phyloP scores from a whole-genome alignment of 2,888 invertebrate species.

The Drosophila borealis region DNA sequence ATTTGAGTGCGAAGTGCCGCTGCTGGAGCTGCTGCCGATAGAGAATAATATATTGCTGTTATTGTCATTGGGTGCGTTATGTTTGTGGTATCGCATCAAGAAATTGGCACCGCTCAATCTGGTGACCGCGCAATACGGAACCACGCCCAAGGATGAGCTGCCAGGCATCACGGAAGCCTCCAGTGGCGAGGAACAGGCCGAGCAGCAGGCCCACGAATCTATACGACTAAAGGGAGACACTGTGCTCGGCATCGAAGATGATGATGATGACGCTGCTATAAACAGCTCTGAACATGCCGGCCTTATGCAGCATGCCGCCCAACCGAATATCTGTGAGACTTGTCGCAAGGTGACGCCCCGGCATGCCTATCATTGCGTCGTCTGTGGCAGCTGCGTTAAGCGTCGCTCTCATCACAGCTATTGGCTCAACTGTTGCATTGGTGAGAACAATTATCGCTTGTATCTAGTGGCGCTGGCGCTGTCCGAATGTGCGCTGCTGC shows the following conservation, averaged over 20 bases:
- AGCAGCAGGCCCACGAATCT: slow-evolving; percentile 68
- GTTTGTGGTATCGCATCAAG: slow-evolving; percentile 76
- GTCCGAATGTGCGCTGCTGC: slow-evolving; percentile 88
- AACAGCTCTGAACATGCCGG: slow-evolving; percentile 58
- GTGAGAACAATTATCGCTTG: slow-evolving; percentile 91
- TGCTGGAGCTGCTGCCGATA: slow-evolving; percentile 89
- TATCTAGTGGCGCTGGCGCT: slow-evolving; percentile 89
- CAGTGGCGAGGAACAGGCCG: slow-evolving; percentile 80
- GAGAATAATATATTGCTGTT: slow-evolving; percentile 87
- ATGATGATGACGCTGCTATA: slow-evolving; percentile 35
- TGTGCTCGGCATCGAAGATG: slow-evolving; percentile 68
- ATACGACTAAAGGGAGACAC: slow-evolving; percentile 76
- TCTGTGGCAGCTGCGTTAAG: slow-evolving; percentile 93
- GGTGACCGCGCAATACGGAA: slow-evolving; percentile 74
- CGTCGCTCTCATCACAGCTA: slow-evolving; percentile 92
- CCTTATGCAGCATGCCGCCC: slow-evolving; percentile 72
- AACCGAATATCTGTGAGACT: slow-evolving; percentile 86
- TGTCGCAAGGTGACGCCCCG: slow-evolving; percentile 88
- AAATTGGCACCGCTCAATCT: slow-evolving; percentile 80
- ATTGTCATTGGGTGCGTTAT: slow-evolving; percentile 68
- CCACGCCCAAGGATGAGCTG: slow-evolving; percentile 80
- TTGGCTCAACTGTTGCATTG: slow-evolving; percentile 94
- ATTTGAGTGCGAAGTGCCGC: slow-evolving; percentile 90
- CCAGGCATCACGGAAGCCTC: slow-evolving; percentile 82
- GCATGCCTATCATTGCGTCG: slow-evolving; percentile 91